Evolutionary conservation across 2,113 vertebrate genomes (phyloP), one percentile per base, ranked within the genome.

Genomic region (Arvicanthis niloticus): DNA sequence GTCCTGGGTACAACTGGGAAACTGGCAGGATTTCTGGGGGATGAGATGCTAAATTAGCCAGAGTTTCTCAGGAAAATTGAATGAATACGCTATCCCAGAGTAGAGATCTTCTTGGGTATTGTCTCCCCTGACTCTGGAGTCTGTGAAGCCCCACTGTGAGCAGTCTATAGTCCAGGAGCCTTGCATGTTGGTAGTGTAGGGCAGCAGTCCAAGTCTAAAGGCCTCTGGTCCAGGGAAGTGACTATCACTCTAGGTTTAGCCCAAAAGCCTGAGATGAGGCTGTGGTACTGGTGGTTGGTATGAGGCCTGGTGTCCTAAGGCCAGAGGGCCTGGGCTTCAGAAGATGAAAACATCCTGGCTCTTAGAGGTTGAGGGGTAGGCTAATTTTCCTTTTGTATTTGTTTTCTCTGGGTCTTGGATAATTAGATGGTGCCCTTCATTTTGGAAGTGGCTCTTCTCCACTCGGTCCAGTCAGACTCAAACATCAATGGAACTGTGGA

Each of bases 251-350:
- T 22, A 19, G 15, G 42, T 40, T 77, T 87, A 60, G 11, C 16
- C 34, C 58, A 37, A 84, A 82, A 31, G 24, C 13, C 81, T 62
- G n/a, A 62, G n/a, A 84, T 62, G 81, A 42, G 56, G 81, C 7
- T 6, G 7, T 62, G n/a, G 7, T 24, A 4, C 0, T 40, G 26
- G 82, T 12, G 31, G 0, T 24, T 40, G 16, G 1, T 40, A 2
- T 86, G 45, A 86, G 42, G 34, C 8, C 21, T 93, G 37, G 5
- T 37, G 24, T 72, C 65, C 51, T 45, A 37, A 70, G 19, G 2
- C 73, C 48, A 88, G 48, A 70, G 40, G 45, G 29, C 31, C 21
- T 60, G 9, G 31, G 3, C 22, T 58, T 88, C 13, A 70, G 75
- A 51, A 70, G 0, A 56, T 7, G 4, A 17, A n/a, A 45, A 3